phyloP scores from a whole-genome alignment of 2,113 vertebrate genomes.

The Panthera tigris region DNA sequence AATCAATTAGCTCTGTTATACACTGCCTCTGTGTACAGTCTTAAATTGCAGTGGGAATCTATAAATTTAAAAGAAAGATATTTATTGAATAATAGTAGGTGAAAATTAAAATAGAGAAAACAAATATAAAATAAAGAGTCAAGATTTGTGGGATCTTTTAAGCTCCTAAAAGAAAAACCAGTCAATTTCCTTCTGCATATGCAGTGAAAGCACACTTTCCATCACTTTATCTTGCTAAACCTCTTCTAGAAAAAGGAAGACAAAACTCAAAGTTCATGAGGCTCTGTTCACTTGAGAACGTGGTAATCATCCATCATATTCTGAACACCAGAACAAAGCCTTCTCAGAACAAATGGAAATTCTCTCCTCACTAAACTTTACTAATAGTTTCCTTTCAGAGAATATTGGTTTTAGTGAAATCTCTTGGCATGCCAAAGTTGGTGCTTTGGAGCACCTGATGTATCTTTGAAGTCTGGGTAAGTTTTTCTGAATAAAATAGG shows the following conservation, averaged over 20 bases:
- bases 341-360: conserved; percentile 5
- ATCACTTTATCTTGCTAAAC: neutral
- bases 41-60: neutral
- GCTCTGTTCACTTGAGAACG: neutral
- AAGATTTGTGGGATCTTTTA: neutral
- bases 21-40: neutral
- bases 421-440: neutral
- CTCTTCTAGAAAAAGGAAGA: neutral
- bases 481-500: neutral
- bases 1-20: conserved; percentile 42
- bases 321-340: neutral
- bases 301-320: neutral
- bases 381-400: neutral
- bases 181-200: neutral
- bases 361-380: neutral
- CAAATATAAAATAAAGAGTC: neutral
- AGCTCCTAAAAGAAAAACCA: neutral
- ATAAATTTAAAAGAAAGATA: conserved; percentile 26
- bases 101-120: conserved; percentile 48
- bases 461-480: neutral
- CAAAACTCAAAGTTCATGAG: neutral
- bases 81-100: conserved; percentile 10
- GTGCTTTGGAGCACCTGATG: neutral
- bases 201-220: neutral
- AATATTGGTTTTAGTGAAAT: neutral